Evolutionary conservation across 1,140 invertebrate genomes (phyloP), one percentile per base, ranked within the genome.

Genomic region (Ctenoplectra terminalis): DNA sequence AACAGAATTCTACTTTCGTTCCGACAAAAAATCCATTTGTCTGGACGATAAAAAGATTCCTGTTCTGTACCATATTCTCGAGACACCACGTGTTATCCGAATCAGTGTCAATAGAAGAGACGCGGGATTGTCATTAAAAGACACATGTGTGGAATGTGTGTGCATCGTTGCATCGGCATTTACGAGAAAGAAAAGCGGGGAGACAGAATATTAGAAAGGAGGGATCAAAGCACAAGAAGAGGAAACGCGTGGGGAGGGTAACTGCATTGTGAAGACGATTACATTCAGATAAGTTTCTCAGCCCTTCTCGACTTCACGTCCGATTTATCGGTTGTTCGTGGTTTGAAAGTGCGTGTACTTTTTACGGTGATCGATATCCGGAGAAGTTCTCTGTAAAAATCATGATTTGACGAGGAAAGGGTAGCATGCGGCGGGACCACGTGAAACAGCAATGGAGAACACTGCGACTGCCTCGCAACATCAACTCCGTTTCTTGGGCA

Each of bases 61-160:
- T 23, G 46, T 34, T 40, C 63, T 54, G 64, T 29, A 17, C 23
- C 17, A 1, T 26, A 54, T 58, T 52, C 37, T 7, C 48, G 40
- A 11, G 52, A 15, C 46, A 29, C 71, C 75, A 83, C 71, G 83
- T 85, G 76, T 75, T 81, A 60, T 70, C 56, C 46, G 86, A 86
- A 88, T 88, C 86, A 88, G 86, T 86, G 87, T 85, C 81, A 88
- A 88, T 86, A 88, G 48, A 76, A 61, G 87, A 73, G 81, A 83
- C 34, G 40, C 58, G 73, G 83, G 81, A 81, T 77, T 66, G 84
- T 84, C 70, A 66, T 88, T 88, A 83, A 88, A 81, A 79, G 77
- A 58, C 54, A 85, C 67, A 86, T 88, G 76, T 86, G 61, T 58
- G 81, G 60, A 81, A 83, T 71, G 81, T 66, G 37, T 46, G 54